A percentile compares a stretch with the other conserved stretches of the same genome.
Evolutionary conservation across 2,888 invertebrate genomes (phyloP).

Genomic region (Linnaemya vulpina): DNA sequence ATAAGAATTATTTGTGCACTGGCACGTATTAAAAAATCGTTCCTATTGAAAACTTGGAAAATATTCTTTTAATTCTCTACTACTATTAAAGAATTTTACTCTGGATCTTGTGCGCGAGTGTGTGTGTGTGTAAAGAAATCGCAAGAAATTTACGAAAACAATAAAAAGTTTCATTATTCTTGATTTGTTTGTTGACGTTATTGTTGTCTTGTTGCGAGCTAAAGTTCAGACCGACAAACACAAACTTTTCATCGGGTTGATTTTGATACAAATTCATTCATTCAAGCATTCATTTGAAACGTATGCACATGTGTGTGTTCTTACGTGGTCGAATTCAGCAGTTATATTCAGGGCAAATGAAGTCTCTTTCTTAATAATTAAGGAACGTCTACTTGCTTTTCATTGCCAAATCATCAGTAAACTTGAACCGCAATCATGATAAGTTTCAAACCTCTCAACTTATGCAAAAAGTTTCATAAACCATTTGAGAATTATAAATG

Average conservation of each 20-base stretch:
- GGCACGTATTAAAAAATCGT: too few species aligned
- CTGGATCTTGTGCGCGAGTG: too few species aligned
- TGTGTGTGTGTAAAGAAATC: background rate
- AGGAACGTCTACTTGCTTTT: too few species aligned
- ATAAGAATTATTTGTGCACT: too few species aligned
- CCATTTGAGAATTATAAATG: too few species aligned
- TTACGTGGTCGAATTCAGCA: background rate
- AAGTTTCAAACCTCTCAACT: too few species aligned
- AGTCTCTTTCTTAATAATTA: too few species aligned
- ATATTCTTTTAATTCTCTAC: slow-evolving; percentile 43
- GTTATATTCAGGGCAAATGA: background rate
- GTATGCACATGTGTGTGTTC: background rate
- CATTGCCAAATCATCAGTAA: too few species aligned
- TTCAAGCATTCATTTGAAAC: background rate
- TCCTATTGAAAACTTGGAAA: slow-evolving; percentile 30
- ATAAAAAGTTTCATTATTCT: slow-evolving; percentile 70
- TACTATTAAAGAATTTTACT: slow-evolving; percentile 37
- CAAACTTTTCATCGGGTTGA: slow-evolving; percentile 64
- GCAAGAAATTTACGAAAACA: slow-evolving; percentile 59
- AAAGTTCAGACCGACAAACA: slow-evolving; percentile 34
- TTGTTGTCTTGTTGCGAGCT: slow-evolving; percentile 36
- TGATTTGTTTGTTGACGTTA: slow-evolving; percentile 67
- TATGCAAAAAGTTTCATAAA: too few species aligned
- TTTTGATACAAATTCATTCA: slow-evolving; percentile 45
- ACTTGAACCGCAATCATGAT: too few species aligned